Percentiles rank a stretch among this genome's conserved stretches.
phyloP scores from a whole-genome alignment of 2,113 vertebrate species.

The Poeciliopsis occidentalis region DNA sequence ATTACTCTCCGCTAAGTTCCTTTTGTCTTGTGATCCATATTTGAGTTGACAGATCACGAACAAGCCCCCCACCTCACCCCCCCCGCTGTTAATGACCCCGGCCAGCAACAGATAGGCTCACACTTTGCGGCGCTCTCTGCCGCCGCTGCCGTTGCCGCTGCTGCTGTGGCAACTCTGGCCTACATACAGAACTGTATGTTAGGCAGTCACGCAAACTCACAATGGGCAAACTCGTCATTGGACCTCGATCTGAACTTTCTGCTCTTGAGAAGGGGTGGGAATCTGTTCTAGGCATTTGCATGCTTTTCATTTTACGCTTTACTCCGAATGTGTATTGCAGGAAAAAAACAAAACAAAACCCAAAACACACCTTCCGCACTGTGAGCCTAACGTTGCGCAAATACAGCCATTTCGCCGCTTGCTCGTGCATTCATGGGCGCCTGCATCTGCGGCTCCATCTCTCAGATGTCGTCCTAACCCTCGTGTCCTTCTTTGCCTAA shows the following conservation, averaged over 20 bases:
- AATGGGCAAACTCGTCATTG: background rate
- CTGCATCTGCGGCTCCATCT: slow-evolving; percentile 74
- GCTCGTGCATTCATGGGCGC: slow-evolving; percentile 69
- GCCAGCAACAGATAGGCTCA: slow-evolving; percentile 68
- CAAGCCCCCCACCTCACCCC: slow-evolving; percentile 40
- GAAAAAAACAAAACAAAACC: too few relatives aligned
- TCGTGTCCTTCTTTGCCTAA: slow-evolving; percentile 69
- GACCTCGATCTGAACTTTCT: slow-evolving; percentile 6
- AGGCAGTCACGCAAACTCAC: slow-evolving; percentile 12
- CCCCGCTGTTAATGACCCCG: slow-evolving; percentile 69
- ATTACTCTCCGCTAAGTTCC: slow-evolving; percentile 78
- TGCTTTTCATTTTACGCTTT: background rate
- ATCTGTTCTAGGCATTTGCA: background rate
- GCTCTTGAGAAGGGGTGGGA: background rate
- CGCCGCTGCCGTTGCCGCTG: background rate
- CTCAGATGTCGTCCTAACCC: slow-evolving; percentile 65
- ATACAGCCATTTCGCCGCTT: slow-evolving; percentile 56
- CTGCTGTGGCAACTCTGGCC: slow-evolving; percentile 51
- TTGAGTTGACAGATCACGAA: slow-evolving; percentile 80
- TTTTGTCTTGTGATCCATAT: slow-evolving; percentile 81
- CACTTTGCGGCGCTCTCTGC: slow-evolving; percentile 53
- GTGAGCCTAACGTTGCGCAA: slow-evolving; percentile 32
- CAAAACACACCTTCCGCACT: slow-evolving; percentile 11
- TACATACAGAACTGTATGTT: slow-evolving; percentile 47
- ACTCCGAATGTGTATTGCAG: background rate